Conservation (phyloP, 2,797 vertebrate genomes). For the Hoplostethus atlanticus region DNA sequence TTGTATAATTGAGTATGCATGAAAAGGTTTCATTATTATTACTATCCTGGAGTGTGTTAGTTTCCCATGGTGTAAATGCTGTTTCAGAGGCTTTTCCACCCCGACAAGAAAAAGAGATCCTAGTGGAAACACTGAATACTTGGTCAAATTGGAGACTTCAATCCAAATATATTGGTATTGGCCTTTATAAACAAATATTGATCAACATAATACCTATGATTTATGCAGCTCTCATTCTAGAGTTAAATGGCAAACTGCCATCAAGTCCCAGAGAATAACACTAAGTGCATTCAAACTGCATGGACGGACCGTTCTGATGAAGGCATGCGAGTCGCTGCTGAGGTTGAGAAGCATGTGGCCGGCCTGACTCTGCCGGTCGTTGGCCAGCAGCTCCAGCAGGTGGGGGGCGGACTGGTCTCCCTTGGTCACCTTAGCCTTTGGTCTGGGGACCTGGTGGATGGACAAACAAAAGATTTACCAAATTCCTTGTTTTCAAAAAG, state of each 20-base stretch:
- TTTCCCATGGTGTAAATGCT: too few relatives aligned
- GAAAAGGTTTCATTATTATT: too few relatives aligned
- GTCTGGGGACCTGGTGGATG: slow-evolving; percentile 88
- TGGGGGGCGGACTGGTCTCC: slow-evolving; percentile 86
- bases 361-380: slow-evolving; percentile 94
- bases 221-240: neutral
- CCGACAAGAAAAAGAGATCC: too few relatives aligned
- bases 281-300: slow-evolving; percentile 4
- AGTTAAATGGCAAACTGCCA: too few relatives aligned
- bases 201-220: neutral
- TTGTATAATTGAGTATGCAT: too few relatives aligned
- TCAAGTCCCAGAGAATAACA: neutral
- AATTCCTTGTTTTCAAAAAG: neutral
- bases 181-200: too few relatives aligned
- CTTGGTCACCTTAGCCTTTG: slow-evolving; percentile 91
- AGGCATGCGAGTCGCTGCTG: slow-evolving; percentile 84
- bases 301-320: slow-evolving; percentile 86
- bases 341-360: slow-evolving; percentile 96
- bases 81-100: too few relatives aligned
- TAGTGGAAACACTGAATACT: too few relatives aligned
- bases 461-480: slow-evolving; percentile 39
- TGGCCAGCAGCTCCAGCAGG: slow-evolving; percentile 89
- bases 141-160: too few relatives aligned
- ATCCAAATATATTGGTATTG: too few relatives aligned
- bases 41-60: too few relatives aligned